Base-by-base conservation (phyloP, 2,113 vertebrate species). In the Phocoena phocoena region DNA sequence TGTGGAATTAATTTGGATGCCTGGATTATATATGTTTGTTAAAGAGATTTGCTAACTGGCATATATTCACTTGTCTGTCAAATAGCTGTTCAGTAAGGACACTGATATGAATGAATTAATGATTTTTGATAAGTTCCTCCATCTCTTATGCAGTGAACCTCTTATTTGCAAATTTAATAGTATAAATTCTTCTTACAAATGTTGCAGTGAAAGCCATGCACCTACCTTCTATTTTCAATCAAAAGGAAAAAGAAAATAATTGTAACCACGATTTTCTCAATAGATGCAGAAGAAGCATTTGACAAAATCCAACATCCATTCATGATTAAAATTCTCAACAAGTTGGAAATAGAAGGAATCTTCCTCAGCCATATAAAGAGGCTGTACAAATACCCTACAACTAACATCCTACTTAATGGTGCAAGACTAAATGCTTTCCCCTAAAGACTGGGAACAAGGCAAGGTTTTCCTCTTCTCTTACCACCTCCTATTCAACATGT, bases 111-210 rank as follows among this genome's bases (percentile, higher is more conserved):
- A 91, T 97, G 94, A 90, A 93, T 85, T 81, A 92, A 74, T 1
- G 20, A 55, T 26, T 84, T 67, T 95, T 93, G 23, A 44, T 82
- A 74, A 76, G 14, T 87, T 91, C 62, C 18, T 31, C 25, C 28
- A 88, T 94, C 8, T 82, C 17, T 60, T 65, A 93, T 82, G n/a
- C 25, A 81, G 44, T 77, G n/a, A 96, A 73, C 2, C 0, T 60
- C 0, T 60, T 96, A 93, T 67, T 93, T 96, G 33, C 33, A 95
- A 91, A 91, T 96, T 93, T 85, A 95, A 85, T 68, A 73, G 58
- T 20, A 82, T 77, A 76, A 74, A 82, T 93, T 88, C 17, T 90
- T 6, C 53, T 92, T 77, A 88, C 1, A 87, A 93, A 71, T 74
- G 33, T 80, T 97, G 17, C 25, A 86, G 25, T 73, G 31, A 53